These are phyloP conservation scores for Epicampocera succincta DNA, from an alignment of 2,888 invertebrate genomes.

Conservation along the genomic window DNA sequence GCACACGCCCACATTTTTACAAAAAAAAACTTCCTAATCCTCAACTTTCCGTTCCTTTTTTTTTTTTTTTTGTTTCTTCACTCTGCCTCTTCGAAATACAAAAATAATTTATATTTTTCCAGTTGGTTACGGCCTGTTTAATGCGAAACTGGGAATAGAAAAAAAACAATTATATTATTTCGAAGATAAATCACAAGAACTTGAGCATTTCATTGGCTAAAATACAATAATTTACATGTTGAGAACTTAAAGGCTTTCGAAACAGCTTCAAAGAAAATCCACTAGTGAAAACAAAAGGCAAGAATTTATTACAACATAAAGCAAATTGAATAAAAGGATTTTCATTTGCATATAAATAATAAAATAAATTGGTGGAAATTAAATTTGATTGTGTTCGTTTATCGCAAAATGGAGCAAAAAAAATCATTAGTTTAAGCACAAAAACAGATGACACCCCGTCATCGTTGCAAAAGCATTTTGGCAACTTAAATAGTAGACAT, in stretches of 20 bases:
- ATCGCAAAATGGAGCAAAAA: background rate
- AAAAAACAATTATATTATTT: conserved; percentile 30
- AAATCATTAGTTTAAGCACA: conserved; percentile 2
- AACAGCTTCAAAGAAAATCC: too few relatives aligned
- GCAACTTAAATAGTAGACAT: conserved; percentile 44
- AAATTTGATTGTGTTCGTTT: background rate
- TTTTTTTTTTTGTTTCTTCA: too few relatives aligned
- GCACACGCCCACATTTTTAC: too few relatives aligned
- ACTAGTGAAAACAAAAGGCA: too few relatives aligned
- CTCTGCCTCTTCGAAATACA: background rate
- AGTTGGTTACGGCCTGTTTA: conserved; percentile 44
- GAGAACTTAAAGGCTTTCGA: too few relatives aligned
- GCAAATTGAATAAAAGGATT: background rate
- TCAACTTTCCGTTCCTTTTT: conserved; percentile 2
- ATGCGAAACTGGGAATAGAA: conserved; percentile 4
- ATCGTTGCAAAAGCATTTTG: conserved; percentile 19
- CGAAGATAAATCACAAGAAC: too few relatives aligned
- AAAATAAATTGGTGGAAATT: background rate
- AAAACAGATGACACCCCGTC: conserved; percentile 42
- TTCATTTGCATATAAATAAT: conserved; percentile 12
- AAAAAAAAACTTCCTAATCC: too few relatives aligned
- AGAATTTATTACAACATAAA: too few relatives aligned
- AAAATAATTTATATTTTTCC: conserved; percentile 46
- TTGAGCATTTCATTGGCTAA: too few relatives aligned
- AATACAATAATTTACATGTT: too few relatives aligned